Conservation (phyloP, 1,140 invertebrate species). For the Sinella curviseta region DNA sequence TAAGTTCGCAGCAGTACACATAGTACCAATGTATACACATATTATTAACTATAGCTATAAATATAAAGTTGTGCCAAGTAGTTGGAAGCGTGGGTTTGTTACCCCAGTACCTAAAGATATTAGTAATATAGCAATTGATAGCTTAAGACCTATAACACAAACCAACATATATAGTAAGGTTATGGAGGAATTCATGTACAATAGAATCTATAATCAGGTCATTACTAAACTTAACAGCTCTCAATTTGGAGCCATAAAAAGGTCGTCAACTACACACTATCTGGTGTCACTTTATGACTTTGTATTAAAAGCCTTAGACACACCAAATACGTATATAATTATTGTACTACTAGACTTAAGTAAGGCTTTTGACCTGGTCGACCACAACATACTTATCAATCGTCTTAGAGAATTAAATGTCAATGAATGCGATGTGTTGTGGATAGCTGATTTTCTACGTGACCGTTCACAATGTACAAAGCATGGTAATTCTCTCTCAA, state of each 20-base stretch:
- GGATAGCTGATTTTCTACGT: constrained; percentile 14
- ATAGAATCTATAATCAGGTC: constrained; percentile 21
- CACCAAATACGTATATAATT: constrained; percentile 19
- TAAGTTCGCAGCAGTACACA: neutral
- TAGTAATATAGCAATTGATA: neutral
- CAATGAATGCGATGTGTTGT: constrained; percentile 7
- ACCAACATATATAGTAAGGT: constrained; percentile 30
- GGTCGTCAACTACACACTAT: constrained; percentile 13
- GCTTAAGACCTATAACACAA: constrained; percentile 23
- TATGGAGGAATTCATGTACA: constrained; percentile 22
- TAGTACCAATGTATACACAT: neutral
- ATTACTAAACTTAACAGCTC: neutral
- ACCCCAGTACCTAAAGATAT: neutral
- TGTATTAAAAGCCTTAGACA: constrained; percentile 17
- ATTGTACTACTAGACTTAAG: constrained; percentile 21
- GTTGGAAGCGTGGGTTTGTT: constrained; percentile 4
- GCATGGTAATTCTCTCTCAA: neutral
- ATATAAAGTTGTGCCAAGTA: neutral
- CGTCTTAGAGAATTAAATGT: constrained; percentile 5
- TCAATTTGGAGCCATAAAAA: constrained; percentile 13
- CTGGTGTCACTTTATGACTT: constrained; percentile 4
- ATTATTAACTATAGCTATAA: neutral
- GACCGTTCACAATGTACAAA: constrained; percentile 16
- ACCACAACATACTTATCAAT: constrained; percentile 22
- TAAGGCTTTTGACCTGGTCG: constrained; percentile 33